Percentiles rank a stretch among this genome's conserved stretches.
Conservation (phyloP, 2,888 invertebrate species). For the Drosophila koepferae region DNA sequence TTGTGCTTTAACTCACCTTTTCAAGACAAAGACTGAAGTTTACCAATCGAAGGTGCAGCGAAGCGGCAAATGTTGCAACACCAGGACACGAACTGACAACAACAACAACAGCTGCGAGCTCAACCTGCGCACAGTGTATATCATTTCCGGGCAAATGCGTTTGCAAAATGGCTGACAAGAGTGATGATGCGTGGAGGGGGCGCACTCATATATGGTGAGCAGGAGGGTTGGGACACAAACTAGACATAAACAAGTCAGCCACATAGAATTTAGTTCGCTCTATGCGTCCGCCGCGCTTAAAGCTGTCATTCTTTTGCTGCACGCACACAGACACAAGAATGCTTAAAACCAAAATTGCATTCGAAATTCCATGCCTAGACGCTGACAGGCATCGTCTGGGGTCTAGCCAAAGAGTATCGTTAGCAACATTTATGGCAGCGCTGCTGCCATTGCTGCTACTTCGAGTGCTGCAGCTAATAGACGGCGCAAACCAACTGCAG, state of each 20-base stretch:
- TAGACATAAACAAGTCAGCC: slow-evolving; percentile 37
- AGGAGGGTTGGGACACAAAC: background rate
- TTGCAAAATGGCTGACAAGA: slow-evolving; percentile 56
- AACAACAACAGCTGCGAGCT: slow-evolving; percentile 24
- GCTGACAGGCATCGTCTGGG: slow-evolving; percentile 54
- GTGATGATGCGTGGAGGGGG: background rate
- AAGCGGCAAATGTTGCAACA: slow-evolving; percentile 80
- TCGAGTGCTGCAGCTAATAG: slow-evolving; percentile 22
- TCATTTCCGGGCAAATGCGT: slow-evolving; percentile 80
- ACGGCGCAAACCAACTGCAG: background rate
- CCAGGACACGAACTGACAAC: slow-evolving; percentile 65
- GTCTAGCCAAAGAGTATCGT: slow-evolving; percentile 59
- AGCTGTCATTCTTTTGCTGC: slow-evolving; percentile 26
- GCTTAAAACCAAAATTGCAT: slow-evolving; percentile 60
- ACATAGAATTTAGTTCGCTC: slow-evolving; percentile 16
- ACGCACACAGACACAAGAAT: slow-evolving; percentile 54
- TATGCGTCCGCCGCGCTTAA: slow-evolving; percentile 4
- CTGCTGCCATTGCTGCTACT: slow-evolving; percentile 5
- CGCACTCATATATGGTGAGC: no score
- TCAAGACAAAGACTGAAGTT: slow-evolving; percentile 63
- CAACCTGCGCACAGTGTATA: slow-evolving; percentile 63
- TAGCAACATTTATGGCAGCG: slow-evolving; percentile 62
- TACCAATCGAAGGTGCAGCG: slow-evolving; percentile 73
- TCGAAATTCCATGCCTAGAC: slow-evolving; percentile 70
- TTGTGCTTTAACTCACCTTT: slow-evolving; percentile 14